Evolutionary conservation across 2,797 vertebrate species (phyloP).

Genomic region (Cossypha polioptera): DNA sequence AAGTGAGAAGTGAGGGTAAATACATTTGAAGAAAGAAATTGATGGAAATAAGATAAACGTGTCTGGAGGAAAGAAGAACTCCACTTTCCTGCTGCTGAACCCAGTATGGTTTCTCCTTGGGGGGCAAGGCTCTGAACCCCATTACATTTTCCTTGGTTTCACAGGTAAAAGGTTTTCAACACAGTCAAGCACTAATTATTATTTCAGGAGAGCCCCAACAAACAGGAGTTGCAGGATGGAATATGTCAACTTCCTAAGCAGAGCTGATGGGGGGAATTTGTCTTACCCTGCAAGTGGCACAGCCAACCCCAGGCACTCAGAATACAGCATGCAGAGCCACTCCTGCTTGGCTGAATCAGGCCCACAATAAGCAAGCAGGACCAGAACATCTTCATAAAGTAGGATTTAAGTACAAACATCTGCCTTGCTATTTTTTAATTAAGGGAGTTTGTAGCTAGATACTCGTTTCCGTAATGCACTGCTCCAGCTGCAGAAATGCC

Average conservation of each 20-base stretch:
- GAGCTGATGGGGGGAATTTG: not conserved
- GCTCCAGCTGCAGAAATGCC: constrained; percentile 36
- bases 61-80: not conserved
- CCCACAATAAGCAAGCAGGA: not conserved
- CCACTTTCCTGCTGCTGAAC: not conserved
- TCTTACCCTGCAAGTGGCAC: not conserved
- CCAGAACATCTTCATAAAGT: not conserved
- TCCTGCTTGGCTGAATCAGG: not conserved
- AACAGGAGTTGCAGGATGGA: not conserved
- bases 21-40: not conserved
- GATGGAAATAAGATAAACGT: not conserved
- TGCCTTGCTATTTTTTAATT: constrained; percentile 42
- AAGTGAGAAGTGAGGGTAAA: not conserved
- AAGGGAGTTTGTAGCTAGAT: constrained; percentile 15
- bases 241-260: not conserved
- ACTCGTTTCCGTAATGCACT: not conserved
- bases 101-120: not conserved
- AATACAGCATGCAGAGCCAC: not conserved
- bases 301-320: not conserved
- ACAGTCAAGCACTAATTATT: not conserved
- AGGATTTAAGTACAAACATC: constrained; percentile 45
- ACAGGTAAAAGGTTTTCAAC: not conserved
- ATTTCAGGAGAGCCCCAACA: not conserved
- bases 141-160: not conserved
- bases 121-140: not conserved